Evolutionary conservation across 2,113 vertebrate genomes (phyloP).

Genomic region (Actenoides hombroni): DNA sequence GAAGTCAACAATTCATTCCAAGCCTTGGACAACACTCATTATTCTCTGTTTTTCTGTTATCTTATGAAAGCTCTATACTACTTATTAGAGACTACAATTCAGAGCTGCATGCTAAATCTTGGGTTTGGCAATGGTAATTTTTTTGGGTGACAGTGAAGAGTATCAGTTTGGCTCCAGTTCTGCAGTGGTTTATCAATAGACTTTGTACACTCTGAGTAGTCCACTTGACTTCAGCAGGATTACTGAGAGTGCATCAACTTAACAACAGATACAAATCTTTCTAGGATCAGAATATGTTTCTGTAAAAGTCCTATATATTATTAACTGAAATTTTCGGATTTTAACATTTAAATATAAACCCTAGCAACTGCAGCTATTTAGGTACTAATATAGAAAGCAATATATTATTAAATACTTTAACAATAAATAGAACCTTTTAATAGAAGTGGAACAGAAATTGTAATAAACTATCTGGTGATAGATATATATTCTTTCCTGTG

Average conservation of each 20-base stretch:
- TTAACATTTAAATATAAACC: not conserved
- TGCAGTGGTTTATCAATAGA: not conserved
- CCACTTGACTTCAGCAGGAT: not conserved
- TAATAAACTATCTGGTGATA: not conserved
- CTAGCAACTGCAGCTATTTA: not conserved
- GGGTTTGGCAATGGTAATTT: not conserved
- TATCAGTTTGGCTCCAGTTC: not conserved
- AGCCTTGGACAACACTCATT: not conserved
- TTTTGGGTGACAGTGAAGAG: not conserved
- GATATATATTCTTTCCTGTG: not conserved
- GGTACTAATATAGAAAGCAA: not conserved
- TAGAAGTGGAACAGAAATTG: not conserved
- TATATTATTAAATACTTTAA: not conserved
- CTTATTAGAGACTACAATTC: not conserved
- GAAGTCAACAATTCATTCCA: not conserved
- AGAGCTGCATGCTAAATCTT: not conserved
- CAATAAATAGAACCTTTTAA: not conserved
- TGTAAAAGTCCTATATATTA: not conserved
- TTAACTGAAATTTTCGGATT: not conserved
- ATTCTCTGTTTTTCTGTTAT: not conserved
- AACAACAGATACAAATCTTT: not conserved
- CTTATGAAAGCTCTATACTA: not conserved
- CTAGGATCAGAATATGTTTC: not conserved
- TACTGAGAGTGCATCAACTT: not conserved
- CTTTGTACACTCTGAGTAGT: not conserved